Base-by-base conservation (phyloP, 2,888 invertebrate species). In the Rhogogaster chlorosoma region DNA sequence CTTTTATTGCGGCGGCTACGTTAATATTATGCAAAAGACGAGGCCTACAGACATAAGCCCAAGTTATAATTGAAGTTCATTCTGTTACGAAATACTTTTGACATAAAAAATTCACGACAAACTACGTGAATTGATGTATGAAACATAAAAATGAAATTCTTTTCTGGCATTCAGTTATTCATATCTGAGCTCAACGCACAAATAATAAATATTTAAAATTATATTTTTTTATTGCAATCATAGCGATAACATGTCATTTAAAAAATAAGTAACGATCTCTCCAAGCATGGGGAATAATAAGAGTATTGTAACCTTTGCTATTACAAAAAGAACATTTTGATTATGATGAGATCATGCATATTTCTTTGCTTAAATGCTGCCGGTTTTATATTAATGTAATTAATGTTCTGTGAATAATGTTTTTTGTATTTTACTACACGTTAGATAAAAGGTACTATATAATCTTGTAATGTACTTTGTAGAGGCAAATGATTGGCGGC, bases 141-240 rank as follows among this genome's bases (percentile, higher is more conserved):
- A 73, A 4, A 42, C 71, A 73, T 42, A 73, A 1, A 6, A 32
- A 67, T 32, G 15, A 42, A 42, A 73, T 73, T 42, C 42, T 42
- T 73, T 22, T 22, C 10, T 22, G 38, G 5, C 4, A 73, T 73
- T 73, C 22, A 73, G 71, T 73, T 73, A 38, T 32, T 38, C 71
- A 73, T 42, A 42, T 73, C 71, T 73, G 22, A 22, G 38, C 42
- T 38, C 38, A 42, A 73, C 42, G 71, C 71, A 73, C 42, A 73
- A 73, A 22, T 73, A 22, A n/a, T 42, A 73, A 73, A 73, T 42
- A 73, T 12, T 42, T 38, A 29, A 73, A 73, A 42, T 38, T 42
- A 73, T 73, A 73, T 73, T 73, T 73, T 73, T 73, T 42, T 73
- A 73, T 73, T 42, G 22, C 71, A 71, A 71, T 71, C 42, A 38